phyloP scores from a whole-genome alignment of 2,888 invertebrate species.

The Mycalesis mineus region DNA sequence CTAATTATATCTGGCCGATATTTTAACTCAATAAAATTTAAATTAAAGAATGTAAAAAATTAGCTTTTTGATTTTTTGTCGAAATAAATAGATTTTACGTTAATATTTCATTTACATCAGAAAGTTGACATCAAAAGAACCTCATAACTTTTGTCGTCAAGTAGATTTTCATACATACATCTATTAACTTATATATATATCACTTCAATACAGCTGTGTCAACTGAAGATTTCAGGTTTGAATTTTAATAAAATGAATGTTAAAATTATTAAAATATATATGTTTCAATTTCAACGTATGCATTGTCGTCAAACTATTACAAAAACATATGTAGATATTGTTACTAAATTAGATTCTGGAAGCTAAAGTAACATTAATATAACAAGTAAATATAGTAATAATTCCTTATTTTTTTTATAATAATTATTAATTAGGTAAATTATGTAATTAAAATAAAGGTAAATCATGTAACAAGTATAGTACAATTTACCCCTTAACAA shows the following conservation, averaged over 20 bases:
- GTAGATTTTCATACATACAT: constrained; percentile 18
- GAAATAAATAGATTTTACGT: not conserved
- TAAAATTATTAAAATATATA: no score
- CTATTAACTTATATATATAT: constrained; percentile 10
- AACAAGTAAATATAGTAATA: no score
- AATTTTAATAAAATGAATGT: not conserved
- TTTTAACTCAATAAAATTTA: not conserved
- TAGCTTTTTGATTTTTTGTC: not conserved
- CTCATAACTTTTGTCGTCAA: constrained; percentile 34
- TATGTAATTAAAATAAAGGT: no score
- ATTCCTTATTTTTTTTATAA: no score
- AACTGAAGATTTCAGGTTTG: constrained; percentile 6
- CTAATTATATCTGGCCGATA: not conserved
- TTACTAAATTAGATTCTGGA: no score
- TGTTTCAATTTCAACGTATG: no score
- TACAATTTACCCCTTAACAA: no score
- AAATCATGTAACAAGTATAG: no score
- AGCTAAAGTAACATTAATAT: no score
- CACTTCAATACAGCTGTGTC: constrained; percentile 18
- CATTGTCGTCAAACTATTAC: no score
- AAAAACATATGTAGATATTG: no score
- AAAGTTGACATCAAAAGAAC: constrained; percentile 32
- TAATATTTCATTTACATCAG: not conserved
- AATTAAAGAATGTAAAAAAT: not conserved
- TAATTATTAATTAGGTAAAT: no score